Conservation (phyloP, 2,888 invertebrate genomes). For the Euspilapteryx auroguttella region DNA sequence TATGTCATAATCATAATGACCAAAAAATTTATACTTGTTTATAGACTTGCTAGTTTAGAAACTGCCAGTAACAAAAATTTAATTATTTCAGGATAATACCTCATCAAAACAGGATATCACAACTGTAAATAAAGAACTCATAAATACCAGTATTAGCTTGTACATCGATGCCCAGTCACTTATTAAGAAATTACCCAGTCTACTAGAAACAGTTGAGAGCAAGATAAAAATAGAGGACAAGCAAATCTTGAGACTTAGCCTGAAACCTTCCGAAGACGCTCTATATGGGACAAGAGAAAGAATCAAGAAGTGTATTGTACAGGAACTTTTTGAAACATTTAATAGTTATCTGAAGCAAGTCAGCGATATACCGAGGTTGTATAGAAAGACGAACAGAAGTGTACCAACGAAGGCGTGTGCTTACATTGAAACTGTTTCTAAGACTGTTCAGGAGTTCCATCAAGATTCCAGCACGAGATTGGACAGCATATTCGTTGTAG, state of each 20-base stretch:
- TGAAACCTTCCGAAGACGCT: conserved; percentile 22
- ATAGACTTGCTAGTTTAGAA: too few species aligned
- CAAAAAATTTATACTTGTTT: too few species aligned
- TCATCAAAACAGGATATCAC: conserved; percentile 23
- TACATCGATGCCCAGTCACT: conserved; percentile 30
- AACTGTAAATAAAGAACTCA: conserved; percentile 29
- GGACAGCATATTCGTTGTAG: conserved; percentile 27
- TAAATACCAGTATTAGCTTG: conserved; percentile 38
- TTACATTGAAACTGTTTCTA: conserved; percentile 72
- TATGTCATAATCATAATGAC: too few species aligned
- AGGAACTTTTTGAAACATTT: conserved; percentile 39
- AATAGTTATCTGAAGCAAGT: conserved; percentile 75
- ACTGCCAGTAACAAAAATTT: too few species aligned
- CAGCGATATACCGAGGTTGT: conserved; percentile 90
- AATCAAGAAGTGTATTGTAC: conserved; percentile 37
- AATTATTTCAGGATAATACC: conserved; percentile 25
- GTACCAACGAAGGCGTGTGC: conserved; percentile 78
- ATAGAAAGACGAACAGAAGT: conserved; percentile 88
- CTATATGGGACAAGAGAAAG: conserved; percentile 23
- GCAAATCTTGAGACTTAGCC: conserved; percentile 22
- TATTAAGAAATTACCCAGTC: conserved; percentile 23
- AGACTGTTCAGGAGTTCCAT: conserved; percentile 63
- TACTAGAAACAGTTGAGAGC: conserved; percentile 21
- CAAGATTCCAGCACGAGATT: conserved; percentile 35
- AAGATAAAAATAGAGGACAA: conserved; percentile 23